Percentiles rank a stretch among this genome's conserved stretches.
Evolutionary conservation across 2,113 vertebrate species (phyloP).

Genomic region (Tetrax tetrax): DNA sequence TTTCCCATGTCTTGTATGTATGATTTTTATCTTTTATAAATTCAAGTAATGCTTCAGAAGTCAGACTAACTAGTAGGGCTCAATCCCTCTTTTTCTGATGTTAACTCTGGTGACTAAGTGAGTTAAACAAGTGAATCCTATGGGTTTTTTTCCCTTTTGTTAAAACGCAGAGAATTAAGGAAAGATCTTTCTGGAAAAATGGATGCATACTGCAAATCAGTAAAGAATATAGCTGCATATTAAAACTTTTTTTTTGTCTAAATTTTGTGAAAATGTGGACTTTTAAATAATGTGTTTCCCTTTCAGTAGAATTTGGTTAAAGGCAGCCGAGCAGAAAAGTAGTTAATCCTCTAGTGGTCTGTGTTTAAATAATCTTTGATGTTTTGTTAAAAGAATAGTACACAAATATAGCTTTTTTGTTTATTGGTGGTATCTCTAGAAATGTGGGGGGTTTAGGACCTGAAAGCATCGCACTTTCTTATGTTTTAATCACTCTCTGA

Average conservation of each 20-base stretch:
- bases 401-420: neutral
- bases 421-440: neutral
- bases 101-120: neutral
- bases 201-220: neutral
- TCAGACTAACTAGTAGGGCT: neutral
- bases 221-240: neutral
- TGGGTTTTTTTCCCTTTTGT: neutral
- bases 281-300: neutral
- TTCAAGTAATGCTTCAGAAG: neutral
- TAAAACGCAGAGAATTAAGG: neutral
- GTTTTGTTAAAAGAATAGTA: neutral
- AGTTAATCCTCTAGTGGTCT: neutral
- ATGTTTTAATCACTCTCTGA: slow-evolving; percentile 21
- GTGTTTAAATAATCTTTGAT: neutral
- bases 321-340: neutral
- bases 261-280: neutral
- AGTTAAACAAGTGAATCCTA: neutral
- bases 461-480: neutral
- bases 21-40: neutral
- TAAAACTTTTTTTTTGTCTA: neutral
- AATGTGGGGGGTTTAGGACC: neutral
- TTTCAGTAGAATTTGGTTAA: neutral
- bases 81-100: neutral
- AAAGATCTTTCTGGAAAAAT: neutral
- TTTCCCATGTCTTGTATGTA: neutral